Evolutionary conservation across 1,140 invertebrate species (phyloP).

Genomic region (Pentalonia nigronervosa): DNA sequence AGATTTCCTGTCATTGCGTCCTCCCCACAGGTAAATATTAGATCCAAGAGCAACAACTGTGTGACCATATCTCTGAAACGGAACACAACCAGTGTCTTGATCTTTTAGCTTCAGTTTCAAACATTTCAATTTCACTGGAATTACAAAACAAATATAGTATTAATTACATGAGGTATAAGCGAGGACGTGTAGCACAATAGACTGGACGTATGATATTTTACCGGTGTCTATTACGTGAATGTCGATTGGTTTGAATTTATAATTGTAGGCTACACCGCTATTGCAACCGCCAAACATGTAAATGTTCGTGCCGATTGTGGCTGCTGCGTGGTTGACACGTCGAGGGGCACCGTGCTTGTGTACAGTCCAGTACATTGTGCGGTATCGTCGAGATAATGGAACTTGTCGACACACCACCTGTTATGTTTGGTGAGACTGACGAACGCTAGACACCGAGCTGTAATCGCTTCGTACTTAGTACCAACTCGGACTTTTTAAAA

Average conservation of each 20-base stretch:
- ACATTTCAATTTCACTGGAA: constrained; percentile 47
- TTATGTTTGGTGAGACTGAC: too few relatives aligned
- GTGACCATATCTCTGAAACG: constrained; percentile 82
- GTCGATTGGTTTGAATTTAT: constrained; percentile 77
- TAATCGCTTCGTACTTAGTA: too few relatives aligned
- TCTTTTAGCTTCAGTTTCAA: constrained; percentile 49
- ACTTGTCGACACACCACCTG: too few relatives aligned
- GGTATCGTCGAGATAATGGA: too few relatives aligned
- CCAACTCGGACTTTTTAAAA: too few relatives aligned
- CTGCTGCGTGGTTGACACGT: too few relatives aligned
- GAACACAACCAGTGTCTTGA: constrained; percentile 63
- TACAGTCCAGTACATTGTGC: too few relatives aligned
- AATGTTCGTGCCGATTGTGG: too few relatives aligned
- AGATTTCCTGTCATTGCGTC: constrained; percentile 82
- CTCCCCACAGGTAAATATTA: constrained; percentile 88
- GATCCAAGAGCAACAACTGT: constrained; percentile 80
- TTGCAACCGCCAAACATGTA: too few relatives aligned
- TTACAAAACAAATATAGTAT: background rate
- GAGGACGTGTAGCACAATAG: background rate
- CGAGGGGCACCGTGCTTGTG: too few relatives aligned
- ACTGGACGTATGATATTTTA: constrained; percentile 62
- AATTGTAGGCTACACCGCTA: constrained; percentile 27
- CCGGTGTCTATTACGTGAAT: constrained; percentile 85
- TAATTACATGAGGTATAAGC: background rate
- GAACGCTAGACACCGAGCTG: too few relatives aligned